phyloP scores from a whole-genome alignment of 1,140 invertebrate species.

The Drosophila azteca region DNA sequence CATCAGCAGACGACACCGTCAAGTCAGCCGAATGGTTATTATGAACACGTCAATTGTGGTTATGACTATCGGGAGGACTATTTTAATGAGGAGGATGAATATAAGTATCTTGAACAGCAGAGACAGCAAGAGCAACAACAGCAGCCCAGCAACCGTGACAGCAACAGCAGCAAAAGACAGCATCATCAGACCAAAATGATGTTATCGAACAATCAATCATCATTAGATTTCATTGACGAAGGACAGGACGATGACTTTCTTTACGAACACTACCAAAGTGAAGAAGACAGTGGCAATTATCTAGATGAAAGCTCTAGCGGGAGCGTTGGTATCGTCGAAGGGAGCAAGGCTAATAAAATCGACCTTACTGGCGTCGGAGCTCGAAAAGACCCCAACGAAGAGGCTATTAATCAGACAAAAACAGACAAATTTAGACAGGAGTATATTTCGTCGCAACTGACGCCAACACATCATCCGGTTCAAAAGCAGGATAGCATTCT shows the following conservation, averaged over 20 bases:
- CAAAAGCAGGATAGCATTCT: conserved; percentile 80
- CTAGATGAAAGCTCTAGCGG: conserved; percentile 77
- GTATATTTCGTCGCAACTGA: conserved; percentile 15
- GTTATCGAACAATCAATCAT: conserved; percentile 44
- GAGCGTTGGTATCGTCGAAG: conserved; percentile 59
- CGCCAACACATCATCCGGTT: conserved; percentile 48
- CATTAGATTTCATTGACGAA: conserved; percentile 64
- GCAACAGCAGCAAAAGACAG: conserved; percentile 55
- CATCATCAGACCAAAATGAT: conserved; percentile 35
- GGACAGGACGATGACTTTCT: conserved; percentile 59
- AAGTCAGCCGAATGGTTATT: conserved; percentile 79
- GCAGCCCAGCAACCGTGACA: conserved; percentile 58
- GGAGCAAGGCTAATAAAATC: conserved; percentile 16
- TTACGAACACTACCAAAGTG: conserved; percentile 72
- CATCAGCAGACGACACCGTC: conserved; percentile 82
- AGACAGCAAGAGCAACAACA: conserved; percentile 63
- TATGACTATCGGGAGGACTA: conserved; percentile 83
- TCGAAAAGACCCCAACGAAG: conserved; percentile 1
- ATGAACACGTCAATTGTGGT: conserved; percentile 70
- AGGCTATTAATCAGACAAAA: conserved; percentile 7
- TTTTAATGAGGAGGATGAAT: conserved; percentile 83
- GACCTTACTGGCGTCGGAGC: not conserved
- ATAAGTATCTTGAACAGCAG: conserved; percentile 81
- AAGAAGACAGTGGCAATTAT: conserved; percentile 81
- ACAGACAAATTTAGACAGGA: not conserved